A percentile compares a stretch with the other conserved stretches of the same genome.
phyloP scores from a whole-genome alignment of 2,797 vertebrate species.

The Phoebastria nigripes region DNA sequence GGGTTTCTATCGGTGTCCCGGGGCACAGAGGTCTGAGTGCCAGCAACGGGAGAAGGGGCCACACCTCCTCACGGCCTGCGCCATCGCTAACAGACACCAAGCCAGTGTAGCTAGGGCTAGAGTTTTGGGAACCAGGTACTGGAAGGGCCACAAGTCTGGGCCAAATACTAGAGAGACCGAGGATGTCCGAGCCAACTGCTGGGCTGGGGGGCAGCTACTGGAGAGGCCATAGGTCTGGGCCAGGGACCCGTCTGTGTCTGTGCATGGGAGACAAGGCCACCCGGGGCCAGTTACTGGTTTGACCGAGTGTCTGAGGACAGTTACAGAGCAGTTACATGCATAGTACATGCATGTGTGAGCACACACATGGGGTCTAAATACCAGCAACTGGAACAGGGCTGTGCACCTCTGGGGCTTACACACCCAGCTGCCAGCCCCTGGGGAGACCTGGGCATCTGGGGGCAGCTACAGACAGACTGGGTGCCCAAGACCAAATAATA shows the following conservation, averaged over 20 bases:
- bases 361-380: neutral
- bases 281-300: neutral
- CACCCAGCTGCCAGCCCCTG: neutral
- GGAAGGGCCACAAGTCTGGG: neutral
- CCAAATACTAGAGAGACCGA: rapidly evolving
- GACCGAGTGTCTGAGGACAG: no score
- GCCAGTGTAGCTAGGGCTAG: neutral
- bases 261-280: neutral
- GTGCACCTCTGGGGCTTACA: neutral
- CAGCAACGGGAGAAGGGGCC: neutral
- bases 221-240: neutral
- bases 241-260: neutral
- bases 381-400: neutral
- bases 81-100: neutral
- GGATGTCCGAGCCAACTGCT: neutral
- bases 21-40: neutral
- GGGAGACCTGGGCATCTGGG: neutral
- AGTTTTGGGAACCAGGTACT: neutral
- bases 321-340: no score
- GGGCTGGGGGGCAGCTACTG: neutral
- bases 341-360: rapidly evolving
- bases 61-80: neutral
- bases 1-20: rapidly evolving
- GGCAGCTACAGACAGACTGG: neutral
- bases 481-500: neutral